Base-by-base conservation (phyloP, 2,797 vertebrate species). In the Echiichthys vipera region DNA sequence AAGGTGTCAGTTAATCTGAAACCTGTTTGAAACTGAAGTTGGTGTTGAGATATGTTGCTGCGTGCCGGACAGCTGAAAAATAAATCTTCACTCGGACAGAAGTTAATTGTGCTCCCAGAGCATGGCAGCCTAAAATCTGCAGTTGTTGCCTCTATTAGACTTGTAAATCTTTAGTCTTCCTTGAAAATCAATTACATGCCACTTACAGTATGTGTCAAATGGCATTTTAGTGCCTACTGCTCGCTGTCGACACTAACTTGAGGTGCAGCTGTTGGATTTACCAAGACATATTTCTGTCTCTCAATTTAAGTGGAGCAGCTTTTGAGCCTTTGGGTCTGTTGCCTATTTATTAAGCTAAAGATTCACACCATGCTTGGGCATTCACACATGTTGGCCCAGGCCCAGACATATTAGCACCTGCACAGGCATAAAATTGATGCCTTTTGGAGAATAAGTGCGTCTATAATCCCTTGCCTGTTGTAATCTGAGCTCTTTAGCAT, bases 161-260 rank as follows among this genome's bases (percentile, higher is more conserved):
- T 77, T 81, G 69, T 86, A 89, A 88, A 89, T 88, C 84, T 74
- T 85, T 37, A 76, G 80, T 81, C 66, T 80, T 88, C 75, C 76
- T 72, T 76, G 69, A 83, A 89, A 90, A 90, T 90, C 83, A 92
- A 90, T 92, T 90, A 89, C 77, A 84, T 83, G 81, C 71, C 81
- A 83, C 89, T 93, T 90, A 85, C 68, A 74, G 59, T 79, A 81
- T 74, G 81, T 91, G 90, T 93, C 89, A 90, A 86, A 86, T 84
- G 84, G 83, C 83, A 50, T 82, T 86, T 89, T 71, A 69, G 65
- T 57, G 82, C 68, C 71, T 71, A 77, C 84, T 59, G 84, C 77
- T 68, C 13, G 65, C 80, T 89, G 86, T 91, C 84, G 55, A 67
- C 82, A 37, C 80, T 69, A 84, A 89, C 76, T 74, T 62, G 71